Conservation (phyloP, 2,113 vertebrate genomes). For the Synchiropus splendidus region DNA sequence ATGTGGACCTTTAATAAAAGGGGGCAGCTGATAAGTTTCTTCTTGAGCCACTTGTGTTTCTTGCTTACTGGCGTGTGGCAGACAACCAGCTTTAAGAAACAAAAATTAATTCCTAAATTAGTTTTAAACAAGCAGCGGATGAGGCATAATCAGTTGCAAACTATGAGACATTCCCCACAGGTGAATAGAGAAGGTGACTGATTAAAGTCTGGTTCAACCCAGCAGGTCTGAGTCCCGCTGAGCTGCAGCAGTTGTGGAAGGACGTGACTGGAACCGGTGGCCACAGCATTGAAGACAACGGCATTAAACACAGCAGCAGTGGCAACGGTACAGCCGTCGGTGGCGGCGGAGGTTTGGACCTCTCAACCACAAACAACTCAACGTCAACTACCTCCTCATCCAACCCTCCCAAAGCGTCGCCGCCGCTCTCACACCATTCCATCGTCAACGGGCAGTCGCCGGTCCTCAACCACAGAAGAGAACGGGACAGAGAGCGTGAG, state of each 20-base stretch:
- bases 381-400: constrained; percentile 98
- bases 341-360: constrained; percentile 76
- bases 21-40: too few species aligned
- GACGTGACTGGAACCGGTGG: constrained; percentile 76
- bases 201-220: background rate
- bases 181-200: too few species aligned
- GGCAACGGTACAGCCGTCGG: constrained; percentile 42
- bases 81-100: too few species aligned
- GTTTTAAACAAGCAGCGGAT: too few species aligned
- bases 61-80: too few species aligned
- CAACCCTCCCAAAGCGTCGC: constrained; percentile 94
- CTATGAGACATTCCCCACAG: too few species aligned
- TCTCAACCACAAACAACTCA: constrained; percentile 82
- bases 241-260: constrained; percentile 99
- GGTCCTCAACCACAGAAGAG: constrained; percentile 88
- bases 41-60: too few species aligned
- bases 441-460: constrained; percentile 98
- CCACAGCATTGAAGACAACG: constrained; percentile 49
- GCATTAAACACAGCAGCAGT: constrained; percentile 48
- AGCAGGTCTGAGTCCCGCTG: constrained; percentile 95
- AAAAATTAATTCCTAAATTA: too few species aligned
- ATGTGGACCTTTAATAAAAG: too few species aligned
- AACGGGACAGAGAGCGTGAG: constrained; percentile 68
- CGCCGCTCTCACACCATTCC: constrained; percentile 94
- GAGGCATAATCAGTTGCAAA: too few species aligned